Conservation (phyloP, 2,113 vertebrate genomes). For the Zapornia atra region DNA sequence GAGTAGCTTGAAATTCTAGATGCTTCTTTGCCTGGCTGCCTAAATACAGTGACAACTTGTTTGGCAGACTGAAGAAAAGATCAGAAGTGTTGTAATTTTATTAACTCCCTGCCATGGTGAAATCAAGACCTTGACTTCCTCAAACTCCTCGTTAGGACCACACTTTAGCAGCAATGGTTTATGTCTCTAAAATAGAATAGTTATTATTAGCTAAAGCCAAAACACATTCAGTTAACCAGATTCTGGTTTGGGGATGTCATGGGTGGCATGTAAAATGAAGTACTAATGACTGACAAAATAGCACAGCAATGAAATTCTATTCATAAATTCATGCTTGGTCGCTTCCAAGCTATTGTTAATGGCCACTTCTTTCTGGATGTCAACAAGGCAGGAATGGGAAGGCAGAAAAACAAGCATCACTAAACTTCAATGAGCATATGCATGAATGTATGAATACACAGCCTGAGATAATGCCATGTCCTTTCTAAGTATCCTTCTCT, state of each 20-base stretch:
- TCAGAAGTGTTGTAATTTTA: neutral
- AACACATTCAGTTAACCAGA: neutral
- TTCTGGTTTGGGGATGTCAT: neutral
- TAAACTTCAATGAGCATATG: neutral
- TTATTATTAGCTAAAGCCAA: neutral
- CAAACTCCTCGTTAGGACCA: neutral
- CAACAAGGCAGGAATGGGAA: neutral
- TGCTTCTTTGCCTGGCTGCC: neutral
- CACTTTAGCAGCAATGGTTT: neutral
- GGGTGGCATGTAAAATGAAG: constrained; percentile 8
- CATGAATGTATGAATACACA: too few relatives aligned
- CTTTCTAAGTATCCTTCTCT: neutral
- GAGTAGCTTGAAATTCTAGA: neutral
- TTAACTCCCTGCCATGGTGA: neutral
- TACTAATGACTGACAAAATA: constrained; percentile 6
- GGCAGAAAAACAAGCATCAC: neutral
- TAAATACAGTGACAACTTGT: neutral
- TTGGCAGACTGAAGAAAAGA: neutral
- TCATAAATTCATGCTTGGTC: neutral
- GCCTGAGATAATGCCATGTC: neutral
- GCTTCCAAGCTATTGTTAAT: constrained; percentile 5
- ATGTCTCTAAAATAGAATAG: neutral
- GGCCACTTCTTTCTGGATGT: neutral
- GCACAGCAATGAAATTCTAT: neutral
- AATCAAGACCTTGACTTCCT: neutral